phyloP scores from a whole-genome alignment of 92 coral and sea anemone genomes.

The Chrysogorgia sp. region DNA sequence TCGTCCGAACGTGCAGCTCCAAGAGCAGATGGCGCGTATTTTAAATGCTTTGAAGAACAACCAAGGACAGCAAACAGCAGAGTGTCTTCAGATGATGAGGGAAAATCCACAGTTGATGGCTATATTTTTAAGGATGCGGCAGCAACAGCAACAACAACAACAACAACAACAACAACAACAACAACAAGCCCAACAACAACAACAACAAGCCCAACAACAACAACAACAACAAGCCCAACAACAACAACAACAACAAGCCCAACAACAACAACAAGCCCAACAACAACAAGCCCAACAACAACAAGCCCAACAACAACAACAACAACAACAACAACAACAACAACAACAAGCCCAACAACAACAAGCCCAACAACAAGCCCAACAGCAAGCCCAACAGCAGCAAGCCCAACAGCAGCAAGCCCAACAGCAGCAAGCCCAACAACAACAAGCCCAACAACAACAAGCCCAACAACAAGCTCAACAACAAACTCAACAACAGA shows the following conservation, averaged over 20 bases:
- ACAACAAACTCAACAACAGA: constrained; percentile 70
- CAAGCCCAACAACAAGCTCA: constrained; percentile 57
- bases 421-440: constrained; percentile 69
- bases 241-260: constrained; percentile 34
- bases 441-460: constrained; percentile 63
- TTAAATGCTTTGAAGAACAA: constrained; percentile 32
- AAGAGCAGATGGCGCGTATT: constrained; percentile 43
- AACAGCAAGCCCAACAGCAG: constrained; percentile 43
- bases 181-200: constrained; percentile 58
- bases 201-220: constrained; percentile 42
- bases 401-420: not conserved
- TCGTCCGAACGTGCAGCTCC: constrained; percentile 29
- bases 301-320: constrained; percentile 69
- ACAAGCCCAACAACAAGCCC: not conserved
- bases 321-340: constrained; percentile 43
- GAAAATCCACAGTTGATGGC: constrained; percentile 86
- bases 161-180: constrained; percentile 75
- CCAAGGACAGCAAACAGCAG: constrained; percentile 83
- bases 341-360: not conserved
- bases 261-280: not conserved
- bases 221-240: not conserved
- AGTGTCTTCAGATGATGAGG: constrained; percentile 81
- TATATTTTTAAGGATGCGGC: constrained; percentile 79
- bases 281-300: constrained; percentile 18
- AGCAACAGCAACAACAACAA: constrained; percentile 60